Evolutionary conservation across 1,140 invertebrate genomes (phyloP).

Genomic region (Andrena cerasifolii): DNA sequence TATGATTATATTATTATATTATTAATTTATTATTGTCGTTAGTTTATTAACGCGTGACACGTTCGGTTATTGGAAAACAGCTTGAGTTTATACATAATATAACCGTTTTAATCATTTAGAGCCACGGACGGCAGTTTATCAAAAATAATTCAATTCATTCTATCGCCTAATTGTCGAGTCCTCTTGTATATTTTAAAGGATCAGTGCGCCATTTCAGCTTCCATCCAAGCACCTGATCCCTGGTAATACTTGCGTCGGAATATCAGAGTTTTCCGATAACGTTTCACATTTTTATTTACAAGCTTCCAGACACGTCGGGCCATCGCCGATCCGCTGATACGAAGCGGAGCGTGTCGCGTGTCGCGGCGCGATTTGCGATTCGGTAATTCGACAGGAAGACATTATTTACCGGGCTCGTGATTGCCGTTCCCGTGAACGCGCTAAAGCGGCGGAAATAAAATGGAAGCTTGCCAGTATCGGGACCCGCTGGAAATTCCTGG

Average conservation of each 20-base stretch:
- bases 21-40: too few relatives aligned
- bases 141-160: too few relatives aligned
- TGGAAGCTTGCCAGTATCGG: conserved; percentile 53
- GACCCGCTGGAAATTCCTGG: background rate
- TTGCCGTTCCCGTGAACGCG: conserved; percentile 20
- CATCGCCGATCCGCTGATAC: conserved; percentile 1
- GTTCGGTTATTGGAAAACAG: too few relatives aligned
- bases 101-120: too few relatives aligned
- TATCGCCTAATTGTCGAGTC: too few relatives aligned
- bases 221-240: too few relatives aligned
- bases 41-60: too few relatives aligned
- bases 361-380: conserved; percentile 33
- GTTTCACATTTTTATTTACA: background rate
- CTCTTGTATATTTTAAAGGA: too few relatives aligned
- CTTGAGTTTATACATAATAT: too few relatives aligned
- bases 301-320: background rate
- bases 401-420: conserved; percentile 62
- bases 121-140: too few relatives aligned
- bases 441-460: conserved; percentile 54
- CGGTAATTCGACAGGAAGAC: conserved; percentile 51
- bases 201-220: too few relatives aligned
- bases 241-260: background rate
- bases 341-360: conserved; percentile 18
- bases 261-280: background rate
- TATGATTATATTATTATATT: background rate